Conservation (phyloP, 2,113 vertebrate genomes). For the Pteropus alecto region DNA sequence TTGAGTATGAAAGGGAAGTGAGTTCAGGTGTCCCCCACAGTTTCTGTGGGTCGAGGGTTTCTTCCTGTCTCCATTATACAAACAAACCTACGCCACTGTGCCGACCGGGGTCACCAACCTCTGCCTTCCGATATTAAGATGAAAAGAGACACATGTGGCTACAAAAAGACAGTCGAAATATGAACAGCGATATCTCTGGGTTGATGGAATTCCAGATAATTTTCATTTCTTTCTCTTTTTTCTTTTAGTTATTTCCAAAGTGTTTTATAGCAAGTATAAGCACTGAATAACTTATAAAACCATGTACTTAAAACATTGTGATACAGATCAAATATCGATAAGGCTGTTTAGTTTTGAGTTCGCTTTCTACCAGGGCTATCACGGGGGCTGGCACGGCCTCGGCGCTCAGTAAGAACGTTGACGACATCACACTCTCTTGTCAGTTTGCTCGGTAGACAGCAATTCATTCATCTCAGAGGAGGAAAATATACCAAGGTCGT, state of each 20-base stretch:
- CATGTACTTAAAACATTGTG: neutral
- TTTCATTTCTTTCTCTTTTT: neutral
- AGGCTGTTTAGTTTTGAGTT: neutral
- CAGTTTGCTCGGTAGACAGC: fast-evolving
- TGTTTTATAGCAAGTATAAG: neutral
- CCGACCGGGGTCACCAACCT: neutral
- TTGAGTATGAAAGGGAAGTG: neutral
- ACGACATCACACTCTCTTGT: neutral
- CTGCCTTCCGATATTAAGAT: neutral
- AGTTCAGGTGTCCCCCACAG: fast-evolving
- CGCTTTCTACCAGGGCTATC: neutral
- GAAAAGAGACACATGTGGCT: neutral
- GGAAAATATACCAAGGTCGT: neutral
- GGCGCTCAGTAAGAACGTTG: fast-evolving
- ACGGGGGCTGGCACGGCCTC: fast-evolving
- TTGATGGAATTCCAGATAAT: neutral
- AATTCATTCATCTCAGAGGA: neutral
- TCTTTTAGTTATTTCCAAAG: neutral
- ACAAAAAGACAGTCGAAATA: neutral
- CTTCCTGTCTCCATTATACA: neutral
- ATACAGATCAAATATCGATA: neutral
- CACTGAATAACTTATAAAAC: neutral
- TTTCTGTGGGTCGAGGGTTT: neutral
- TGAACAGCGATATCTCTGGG: neutral
- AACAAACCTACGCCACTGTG: neutral